Evolutionary conservation across 2,888 invertebrate genomes (phyloP).

Genomic region (Koerneria pararmatus): DNA sequence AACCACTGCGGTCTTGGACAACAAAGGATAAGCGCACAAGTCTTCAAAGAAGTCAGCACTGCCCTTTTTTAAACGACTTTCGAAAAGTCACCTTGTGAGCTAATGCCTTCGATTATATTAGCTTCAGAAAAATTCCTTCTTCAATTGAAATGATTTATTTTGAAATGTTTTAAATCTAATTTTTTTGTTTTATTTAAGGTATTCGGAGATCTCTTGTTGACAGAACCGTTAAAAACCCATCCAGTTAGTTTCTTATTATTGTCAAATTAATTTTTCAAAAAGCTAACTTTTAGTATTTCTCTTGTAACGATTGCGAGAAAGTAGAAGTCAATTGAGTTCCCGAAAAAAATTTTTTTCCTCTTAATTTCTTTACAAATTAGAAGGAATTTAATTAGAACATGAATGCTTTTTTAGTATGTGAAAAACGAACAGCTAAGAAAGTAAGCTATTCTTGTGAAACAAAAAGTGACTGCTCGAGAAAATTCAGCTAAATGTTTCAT

Average conservation of each 20-base stretch:
- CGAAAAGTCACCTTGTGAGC: constrained; percentile 28
- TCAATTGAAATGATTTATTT: too few species aligned
- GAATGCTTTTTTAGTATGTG: too few species aligned
- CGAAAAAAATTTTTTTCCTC: too few species aligned
- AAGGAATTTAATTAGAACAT: too few species aligned
- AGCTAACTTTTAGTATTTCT: too few species aligned
- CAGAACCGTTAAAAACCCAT: constrained; percentile 38
- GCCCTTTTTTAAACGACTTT: constrained; percentile 32
- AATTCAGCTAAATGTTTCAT: background rate
- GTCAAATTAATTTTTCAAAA: background rate
- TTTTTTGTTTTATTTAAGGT: constrained; percentile 38
- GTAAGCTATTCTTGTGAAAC: background rate
- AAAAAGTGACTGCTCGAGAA: background rate
- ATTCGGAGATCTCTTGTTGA: constrained; percentile 48
- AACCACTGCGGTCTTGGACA: constrained; percentile 78
- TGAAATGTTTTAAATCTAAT: too few species aligned
- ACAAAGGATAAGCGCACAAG: constrained; percentile 28
- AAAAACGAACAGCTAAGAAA: too few species aligned
- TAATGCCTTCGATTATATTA: too few species aligned
- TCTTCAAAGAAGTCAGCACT: background rate
- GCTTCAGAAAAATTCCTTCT: too few species aligned
- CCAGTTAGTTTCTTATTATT: constrained; percentile 34
- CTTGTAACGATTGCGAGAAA: too few species aligned
- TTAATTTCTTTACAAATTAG: too few species aligned
- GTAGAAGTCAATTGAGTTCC: too few species aligned